Conservation (phyloP, 2,113 vertebrate genomes). For the Prochilodus magdalenae region DNA sequence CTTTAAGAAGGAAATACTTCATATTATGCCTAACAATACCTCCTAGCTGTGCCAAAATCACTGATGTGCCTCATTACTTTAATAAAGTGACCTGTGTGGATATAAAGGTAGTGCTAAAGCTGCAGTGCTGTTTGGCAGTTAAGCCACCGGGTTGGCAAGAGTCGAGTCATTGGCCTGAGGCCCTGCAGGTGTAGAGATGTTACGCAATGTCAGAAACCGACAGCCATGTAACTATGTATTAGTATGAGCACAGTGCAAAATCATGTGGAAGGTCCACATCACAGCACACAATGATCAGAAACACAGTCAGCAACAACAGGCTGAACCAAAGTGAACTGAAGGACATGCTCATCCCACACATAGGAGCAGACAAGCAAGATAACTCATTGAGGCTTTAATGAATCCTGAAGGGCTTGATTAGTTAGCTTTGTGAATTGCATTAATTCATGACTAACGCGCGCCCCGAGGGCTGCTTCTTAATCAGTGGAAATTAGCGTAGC, state of each 20-base stretch:
- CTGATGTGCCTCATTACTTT: neutral
- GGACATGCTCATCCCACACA: neutral
- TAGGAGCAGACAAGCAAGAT: neutral
- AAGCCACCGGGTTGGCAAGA: too few species aligned
- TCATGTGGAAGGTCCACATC: neutral
- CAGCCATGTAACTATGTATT: neutral
- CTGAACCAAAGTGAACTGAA: neutral
- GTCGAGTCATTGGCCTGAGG: neutral
- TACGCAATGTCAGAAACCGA: neutral
- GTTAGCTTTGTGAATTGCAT: constrained; percentile 11
- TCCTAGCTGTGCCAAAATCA: neutral
- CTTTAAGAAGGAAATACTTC: neutral
- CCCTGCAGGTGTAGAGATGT: neutral
- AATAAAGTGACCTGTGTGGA: neutral
- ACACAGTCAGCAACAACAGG: neutral
- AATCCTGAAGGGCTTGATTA: neutral
- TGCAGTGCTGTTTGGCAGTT: too few species aligned
- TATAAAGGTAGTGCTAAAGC: neutral
- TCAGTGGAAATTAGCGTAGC: neutral
- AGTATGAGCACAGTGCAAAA: neutral
- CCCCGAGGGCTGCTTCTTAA: neutral
- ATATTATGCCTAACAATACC: neutral
- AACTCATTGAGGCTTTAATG: constrained; percentile 17
- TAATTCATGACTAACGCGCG: neutral
- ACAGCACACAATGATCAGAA: neutral